Conservation (phyloP, 2,888 invertebrate genomes). For the Nemapogon koenigi region DNA sequence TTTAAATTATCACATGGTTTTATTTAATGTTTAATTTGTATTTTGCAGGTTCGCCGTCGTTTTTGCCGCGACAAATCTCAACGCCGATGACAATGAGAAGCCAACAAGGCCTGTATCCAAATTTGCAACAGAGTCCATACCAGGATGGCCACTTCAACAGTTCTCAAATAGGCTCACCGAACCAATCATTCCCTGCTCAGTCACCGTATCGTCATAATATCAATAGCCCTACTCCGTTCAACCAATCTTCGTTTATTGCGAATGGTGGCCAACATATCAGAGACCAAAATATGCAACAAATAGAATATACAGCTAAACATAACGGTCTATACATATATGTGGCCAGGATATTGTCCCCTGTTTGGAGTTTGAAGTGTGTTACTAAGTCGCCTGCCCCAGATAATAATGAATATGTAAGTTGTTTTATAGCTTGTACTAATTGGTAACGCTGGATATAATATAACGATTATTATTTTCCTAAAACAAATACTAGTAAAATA, state of each 20-base stretch:
- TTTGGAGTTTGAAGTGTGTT: slow-evolving; percentile 86
- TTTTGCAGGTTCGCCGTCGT: slow-evolving; percentile 46
- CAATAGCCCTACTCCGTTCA: slow-evolving; percentile 38
- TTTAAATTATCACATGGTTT: too few relatives aligned
- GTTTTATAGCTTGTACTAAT: slow-evolving; percentile 1
- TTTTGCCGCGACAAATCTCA: slow-evolving; percentile 55
- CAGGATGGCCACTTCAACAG: slow-evolving; percentile 40
- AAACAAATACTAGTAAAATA: too few relatives aligned
- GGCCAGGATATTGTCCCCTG: slow-evolving; percentile 83
- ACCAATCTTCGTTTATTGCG: slow-evolving; percentile 42
- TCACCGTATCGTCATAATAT: slow-evolving; percentile 39
- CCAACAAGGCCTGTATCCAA: slow-evolving; percentile 30
- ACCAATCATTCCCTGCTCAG: slow-evolving; percentile 41
- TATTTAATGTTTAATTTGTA: neutral
- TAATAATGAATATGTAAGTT: slow-evolving; percentile 66
- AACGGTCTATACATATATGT: slow-evolving; percentile 93
- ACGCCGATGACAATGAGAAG: slow-evolving; percentile 47
- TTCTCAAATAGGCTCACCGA: slow-evolving; percentile 28
- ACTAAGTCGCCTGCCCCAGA: slow-evolving; percentile 60
- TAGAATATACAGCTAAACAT: slow-evolving; percentile 77
- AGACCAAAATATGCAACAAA: slow-evolving; percentile 43
- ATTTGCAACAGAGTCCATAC: slow-evolving; percentile 5
- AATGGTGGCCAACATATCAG: slow-evolving; percentile 42
- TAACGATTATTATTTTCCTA: slow-evolving; percentile 2
- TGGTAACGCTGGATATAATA: neutral